Percentiles rank a stretch among this genome's conserved stretches.
phyloP scores from a whole-genome alignment of 2,797 vertebrate genomes.

The Phoeniculus purpureus region DNA sequence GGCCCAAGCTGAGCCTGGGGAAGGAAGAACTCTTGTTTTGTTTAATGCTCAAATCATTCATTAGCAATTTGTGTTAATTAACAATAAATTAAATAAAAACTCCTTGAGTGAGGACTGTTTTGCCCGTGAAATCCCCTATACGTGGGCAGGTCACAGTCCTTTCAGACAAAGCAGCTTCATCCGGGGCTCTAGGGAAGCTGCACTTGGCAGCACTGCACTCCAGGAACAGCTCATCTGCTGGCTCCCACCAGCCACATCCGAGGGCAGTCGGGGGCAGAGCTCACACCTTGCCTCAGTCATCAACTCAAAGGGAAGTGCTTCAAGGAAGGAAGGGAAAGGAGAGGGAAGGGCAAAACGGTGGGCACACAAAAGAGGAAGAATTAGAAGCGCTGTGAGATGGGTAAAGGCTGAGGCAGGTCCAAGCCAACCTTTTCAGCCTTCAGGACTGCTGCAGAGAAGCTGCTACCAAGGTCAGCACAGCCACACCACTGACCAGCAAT shows the following conservation, averaged over 20 bases:
- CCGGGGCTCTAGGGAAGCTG: background rate
- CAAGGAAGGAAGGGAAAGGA: background rate
- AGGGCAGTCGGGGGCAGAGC: accelerated
- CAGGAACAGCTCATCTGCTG: background rate
- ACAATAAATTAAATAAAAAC: background rate
- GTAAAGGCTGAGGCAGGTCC: background rate
- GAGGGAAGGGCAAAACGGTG: background rate
- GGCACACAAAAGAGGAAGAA: background rate
- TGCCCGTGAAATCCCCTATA: background rate
- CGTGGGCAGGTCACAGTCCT: background rate
- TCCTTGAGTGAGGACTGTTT: background rate
- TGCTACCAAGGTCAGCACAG: background rate
- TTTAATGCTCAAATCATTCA: background rate
- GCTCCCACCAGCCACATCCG: accelerated
- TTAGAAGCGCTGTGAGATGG: background rate
- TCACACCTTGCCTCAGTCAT: background rate
- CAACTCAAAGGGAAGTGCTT: background rate
- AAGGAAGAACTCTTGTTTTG: background rate
- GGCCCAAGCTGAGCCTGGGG: background rate
- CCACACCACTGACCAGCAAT: background rate
- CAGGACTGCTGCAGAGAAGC: background rate
- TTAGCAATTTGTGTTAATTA: background rate
- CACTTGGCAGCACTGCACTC: background rate
- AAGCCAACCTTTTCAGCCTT: accelerated
- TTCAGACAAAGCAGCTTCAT: background rate